A percentile compares a stretch with the other conserved stretches of the same genome.
Evolutionary conservation across 2,888 invertebrate genomes (phyloP).

Genomic region (Gymnocheta viridis): DNA sequence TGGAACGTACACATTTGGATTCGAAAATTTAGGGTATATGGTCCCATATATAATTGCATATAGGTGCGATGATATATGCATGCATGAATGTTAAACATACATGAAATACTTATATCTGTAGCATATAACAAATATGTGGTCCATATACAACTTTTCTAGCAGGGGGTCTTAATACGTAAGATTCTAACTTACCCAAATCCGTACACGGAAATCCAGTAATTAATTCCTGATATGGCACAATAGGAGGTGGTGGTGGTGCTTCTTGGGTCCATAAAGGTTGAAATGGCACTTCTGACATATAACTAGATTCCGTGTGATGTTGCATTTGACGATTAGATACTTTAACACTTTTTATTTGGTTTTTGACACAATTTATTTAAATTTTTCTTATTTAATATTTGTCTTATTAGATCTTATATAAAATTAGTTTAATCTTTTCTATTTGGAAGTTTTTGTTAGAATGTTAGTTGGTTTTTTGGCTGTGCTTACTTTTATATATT

Average conservation of each 20-base stretch:
- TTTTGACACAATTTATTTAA: not conserved
- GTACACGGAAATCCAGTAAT: conserved; percentile 87
- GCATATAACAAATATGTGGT: too few species aligned
- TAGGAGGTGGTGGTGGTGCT: conserved; percentile 85
- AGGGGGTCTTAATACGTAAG: too few species aligned
- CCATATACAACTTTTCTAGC: not conserved
- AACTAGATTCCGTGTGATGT: conserved; percentile 80
- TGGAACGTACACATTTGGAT: too few species aligned
- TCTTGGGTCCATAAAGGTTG: conserved; percentile 82
- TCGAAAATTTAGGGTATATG: too few species aligned
- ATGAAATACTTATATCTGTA: too few species aligned
- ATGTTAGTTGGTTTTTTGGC: conserved; percentile 65
- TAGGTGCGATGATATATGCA: too few species aligned
- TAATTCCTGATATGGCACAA: conserved; percentile 87
- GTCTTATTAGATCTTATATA: conserved; percentile 21
- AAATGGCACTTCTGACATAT: conserved; percentile 81
- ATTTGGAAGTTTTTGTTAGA: conserved; percentile 74
- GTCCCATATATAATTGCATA: too few species aligned
- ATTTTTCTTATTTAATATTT: conserved; percentile 23
- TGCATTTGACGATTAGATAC: conserved; percentile 75
- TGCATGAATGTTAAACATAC: too few species aligned
- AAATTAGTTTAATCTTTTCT: conserved; percentile 64
- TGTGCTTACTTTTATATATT: conserved; percentile 49
- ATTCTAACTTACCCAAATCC: conserved; percentile 83
- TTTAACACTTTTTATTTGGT: not conserved